These are phyloP conservation scores for Beris chalybata DNA, from an alignment of 2,888 invertebrate species.

Conservation along the genomic window DNA sequence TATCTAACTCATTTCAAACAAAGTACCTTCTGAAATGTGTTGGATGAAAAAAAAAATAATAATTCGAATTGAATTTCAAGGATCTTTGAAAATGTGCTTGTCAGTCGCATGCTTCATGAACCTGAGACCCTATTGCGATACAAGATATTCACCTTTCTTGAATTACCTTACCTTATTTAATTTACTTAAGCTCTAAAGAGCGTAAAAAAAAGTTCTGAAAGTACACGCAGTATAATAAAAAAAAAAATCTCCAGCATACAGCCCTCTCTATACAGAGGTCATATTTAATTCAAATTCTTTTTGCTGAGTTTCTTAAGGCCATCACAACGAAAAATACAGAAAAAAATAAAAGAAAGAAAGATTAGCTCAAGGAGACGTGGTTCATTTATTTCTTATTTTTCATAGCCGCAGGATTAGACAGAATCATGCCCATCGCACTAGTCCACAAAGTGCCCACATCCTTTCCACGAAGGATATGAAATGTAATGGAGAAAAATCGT, in stretches of 20 bases:
- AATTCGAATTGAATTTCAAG: too few species aligned
- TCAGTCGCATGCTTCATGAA: too few species aligned
- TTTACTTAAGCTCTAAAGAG: conserved; percentile 10
- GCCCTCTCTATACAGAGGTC: conserved; percentile 11
- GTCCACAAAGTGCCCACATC: not conserved
- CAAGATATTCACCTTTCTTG: not conserved
- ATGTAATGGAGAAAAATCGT: not conserved
- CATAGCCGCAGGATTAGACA: conserved; percentile 25
- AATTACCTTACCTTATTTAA: conserved; percentile 29
- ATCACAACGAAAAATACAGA: not conserved
- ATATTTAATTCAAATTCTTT: conserved; percentile 29
- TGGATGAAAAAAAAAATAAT: too few species aligned
- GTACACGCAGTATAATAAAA: conserved; percentile 22
- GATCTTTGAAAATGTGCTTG: too few species aligned
- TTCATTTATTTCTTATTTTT: conserved; percentile 10
- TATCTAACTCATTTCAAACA: too few species aligned
- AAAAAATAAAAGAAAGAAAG: conserved; percentile 4
- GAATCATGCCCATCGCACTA: conserved; percentile 5
- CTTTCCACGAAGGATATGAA: conserved; percentile 1
- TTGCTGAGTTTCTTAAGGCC: not conserved
- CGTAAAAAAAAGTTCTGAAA: conserved; percentile 12
- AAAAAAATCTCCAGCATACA: conserved; percentile 15
- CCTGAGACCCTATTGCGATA: too few species aligned
- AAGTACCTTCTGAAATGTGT: too few species aligned
- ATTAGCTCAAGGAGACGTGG: not conserved